Base-by-base conservation (phyloP, 2,113 vertebrate species). In the Psittacus erithacus region DNA sequence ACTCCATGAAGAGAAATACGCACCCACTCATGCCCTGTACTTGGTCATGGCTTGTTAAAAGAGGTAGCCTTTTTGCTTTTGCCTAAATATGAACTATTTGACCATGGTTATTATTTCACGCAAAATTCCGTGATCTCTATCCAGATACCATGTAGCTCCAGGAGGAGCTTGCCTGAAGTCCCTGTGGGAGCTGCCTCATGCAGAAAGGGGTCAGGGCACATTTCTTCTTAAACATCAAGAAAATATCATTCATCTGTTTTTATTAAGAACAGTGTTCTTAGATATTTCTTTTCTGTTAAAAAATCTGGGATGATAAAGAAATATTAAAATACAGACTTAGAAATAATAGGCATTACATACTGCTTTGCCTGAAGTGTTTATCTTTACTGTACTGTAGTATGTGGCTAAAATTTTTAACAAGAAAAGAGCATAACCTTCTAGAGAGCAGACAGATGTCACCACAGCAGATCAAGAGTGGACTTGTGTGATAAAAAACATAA, bases 1-100 rank as follows among this genome's bases (percentile, higher is more conserved):
- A 79, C 4, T 23, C 41, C 2, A 6, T 17, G 50, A 83, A 63
- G 5, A 71, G 17, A 11, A 75, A 78, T 39, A 44, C 38, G 9
- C 15, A 5, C 35, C 7, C 8, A 13, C 2, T 3, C 5, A 39
- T 25, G 8, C 2, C 3, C 6, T 49, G 1, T 74, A 9, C 35
- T 46, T 74, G 90, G 11, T 29, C 11, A 15, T 20, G 19, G 9
- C 5, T 14, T 77, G 12, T 33, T 57, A 55, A 82, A 96, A 85
- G 60, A 29, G 69, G 15, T 23, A 55, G 6, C 23, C 2, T 4
- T 60, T 91, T 60, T 59, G 3, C 25, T 60, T 91, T 65, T 64
- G 3, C 25, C 25, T 69, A 50, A 91, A 8, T 11, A 16, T 10
- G 43, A 65, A 35, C 17, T 11, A 1, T 62, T 59, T 73, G 8